phyloP scores from a whole-genome alignment of 1,140 invertebrate species.

The Hormaphis cornu region DNA sequence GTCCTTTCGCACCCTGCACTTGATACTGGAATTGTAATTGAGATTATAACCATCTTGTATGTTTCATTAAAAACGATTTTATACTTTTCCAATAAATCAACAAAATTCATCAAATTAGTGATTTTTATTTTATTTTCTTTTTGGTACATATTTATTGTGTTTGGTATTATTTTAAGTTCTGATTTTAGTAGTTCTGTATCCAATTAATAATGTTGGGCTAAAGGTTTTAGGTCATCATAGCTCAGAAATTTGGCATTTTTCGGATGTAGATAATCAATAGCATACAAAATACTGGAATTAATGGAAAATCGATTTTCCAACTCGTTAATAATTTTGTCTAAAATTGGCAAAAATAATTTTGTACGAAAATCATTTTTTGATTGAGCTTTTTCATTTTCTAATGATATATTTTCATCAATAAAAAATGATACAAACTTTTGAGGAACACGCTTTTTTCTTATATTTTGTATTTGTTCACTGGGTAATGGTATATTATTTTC shows the following conservation, averaged over 20 bases:
- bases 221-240: no score
- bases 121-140: no score
- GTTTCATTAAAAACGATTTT: constrained; percentile 7
- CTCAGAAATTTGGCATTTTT: background rate
- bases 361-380: background rate
- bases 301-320: background rate
- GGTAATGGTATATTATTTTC: background rate
- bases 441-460: background rate
- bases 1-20: background rate
- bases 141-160: no score
- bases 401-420: constrained; percentile 7
- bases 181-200: no score
- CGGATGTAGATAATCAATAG: background rate
- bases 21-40: background rate
- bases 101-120: background rate
- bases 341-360: background rate
- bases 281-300: no score
- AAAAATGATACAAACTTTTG: constrained; percentile 7
- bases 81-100: background rate
- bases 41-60: background rate
- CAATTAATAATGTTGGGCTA: no score
- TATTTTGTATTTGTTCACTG: background rate
- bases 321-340: constrained; percentile 7
- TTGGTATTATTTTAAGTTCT: no score
- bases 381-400: background rate